These are phyloP conservation scores for Guaruba guarouba DNA, from an alignment of 2,113 vertebrate genomes.

Conservation along the genomic window DNA sequence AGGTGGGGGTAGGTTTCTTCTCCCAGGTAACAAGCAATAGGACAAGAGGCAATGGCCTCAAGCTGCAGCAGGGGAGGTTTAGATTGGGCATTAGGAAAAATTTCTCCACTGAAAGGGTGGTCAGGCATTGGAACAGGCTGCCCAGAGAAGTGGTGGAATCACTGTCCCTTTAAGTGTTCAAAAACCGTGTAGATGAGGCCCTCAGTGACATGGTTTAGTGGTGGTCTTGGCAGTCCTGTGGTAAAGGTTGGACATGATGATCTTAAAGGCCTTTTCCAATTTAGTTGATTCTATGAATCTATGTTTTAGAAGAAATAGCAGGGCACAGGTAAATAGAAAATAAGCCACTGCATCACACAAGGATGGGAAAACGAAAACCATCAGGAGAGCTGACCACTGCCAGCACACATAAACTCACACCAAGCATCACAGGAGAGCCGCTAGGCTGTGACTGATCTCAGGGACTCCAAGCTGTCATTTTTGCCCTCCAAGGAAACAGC, in stretches of 20 bases:
- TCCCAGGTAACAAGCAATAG: not conserved
- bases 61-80: not conserved
- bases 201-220: not conserved
- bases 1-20: not conserved
- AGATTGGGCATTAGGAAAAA: not conserved
- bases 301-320: not conserved
- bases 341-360: rapidly evolving
- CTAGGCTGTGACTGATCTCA: rapidly evolving
- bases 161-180: not conserved
- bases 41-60: not conserved
- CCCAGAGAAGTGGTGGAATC: not conserved
- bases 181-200: not conserved
- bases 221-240: not conserved
- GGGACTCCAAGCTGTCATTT: not conserved
- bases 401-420: not conserved
- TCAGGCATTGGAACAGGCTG: not conserved
- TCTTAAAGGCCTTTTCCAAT: not conserved
- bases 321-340: not conserved
- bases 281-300: not conserved
- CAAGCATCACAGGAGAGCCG: not conserved
- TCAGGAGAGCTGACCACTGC: rapidly evolving
- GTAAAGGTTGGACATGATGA: not conserved
- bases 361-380: rapidly evolving
- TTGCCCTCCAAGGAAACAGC: rapidly evolving
- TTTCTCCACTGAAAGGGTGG: not conserved